These are phyloP conservation scores for Cephus sareptanus DNA, from an alignment of 2,888 invertebrate genomes.

Conservation along the genomic window DNA sequence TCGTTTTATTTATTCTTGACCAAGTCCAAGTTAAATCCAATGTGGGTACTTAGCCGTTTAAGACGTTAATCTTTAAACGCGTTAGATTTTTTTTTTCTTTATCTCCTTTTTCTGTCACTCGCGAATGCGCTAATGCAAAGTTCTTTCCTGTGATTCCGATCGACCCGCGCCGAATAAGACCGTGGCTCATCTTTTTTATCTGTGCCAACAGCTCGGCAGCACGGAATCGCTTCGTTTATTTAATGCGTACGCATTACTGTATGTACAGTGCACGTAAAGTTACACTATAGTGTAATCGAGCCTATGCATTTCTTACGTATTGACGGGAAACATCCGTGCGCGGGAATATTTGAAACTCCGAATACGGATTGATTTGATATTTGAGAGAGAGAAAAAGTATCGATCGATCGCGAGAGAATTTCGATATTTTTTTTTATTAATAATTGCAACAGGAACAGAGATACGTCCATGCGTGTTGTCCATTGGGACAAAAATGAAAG, in stretches of 20 bases:
- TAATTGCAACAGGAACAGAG: background rate
- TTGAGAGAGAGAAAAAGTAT: background rate
- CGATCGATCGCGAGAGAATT: background rate
- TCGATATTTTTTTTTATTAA: background rate
- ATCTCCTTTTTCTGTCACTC: background rate
- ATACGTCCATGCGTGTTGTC: background rate
- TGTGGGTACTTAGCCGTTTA: background rate
- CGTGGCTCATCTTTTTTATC: background rate
- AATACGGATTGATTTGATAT: background rate
- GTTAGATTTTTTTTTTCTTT: background rate
- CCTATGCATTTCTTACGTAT: background rate
- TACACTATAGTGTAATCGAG: background rate
- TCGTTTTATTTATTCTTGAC: background rate
- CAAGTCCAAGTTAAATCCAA: background rate
- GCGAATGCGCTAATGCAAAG: background rate
- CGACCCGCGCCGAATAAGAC: background rate
- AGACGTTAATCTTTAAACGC: background rate
- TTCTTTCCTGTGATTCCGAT: background rate
- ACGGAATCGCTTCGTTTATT: background rate
- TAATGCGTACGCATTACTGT: background rate
- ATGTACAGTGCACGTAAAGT: background rate
- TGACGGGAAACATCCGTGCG: background rate
- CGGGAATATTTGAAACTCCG: background rate
- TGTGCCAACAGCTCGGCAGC: background rate
- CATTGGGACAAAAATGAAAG: background rate